phyloP scores from a whole-genome alignment of 2,113 vertebrate genomes.

The Heterotis niloticus region DNA sequence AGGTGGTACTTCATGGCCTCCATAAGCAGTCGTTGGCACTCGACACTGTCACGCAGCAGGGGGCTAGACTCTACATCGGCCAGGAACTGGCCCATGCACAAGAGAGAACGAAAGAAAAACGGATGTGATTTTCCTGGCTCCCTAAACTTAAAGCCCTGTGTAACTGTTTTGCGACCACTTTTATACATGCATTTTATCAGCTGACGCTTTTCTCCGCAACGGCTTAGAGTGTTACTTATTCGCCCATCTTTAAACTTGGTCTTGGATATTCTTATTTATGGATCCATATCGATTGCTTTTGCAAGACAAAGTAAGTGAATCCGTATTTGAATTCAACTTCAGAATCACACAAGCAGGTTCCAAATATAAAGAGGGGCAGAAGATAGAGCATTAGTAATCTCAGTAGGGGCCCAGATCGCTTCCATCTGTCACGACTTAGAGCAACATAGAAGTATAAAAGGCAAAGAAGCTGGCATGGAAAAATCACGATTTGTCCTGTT shows the following conservation, averaged over 20 bases:
- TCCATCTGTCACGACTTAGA: too few species aligned
- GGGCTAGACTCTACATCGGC: constrained; percentile 90
- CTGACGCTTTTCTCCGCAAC: neutral
- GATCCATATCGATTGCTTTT: too few species aligned
- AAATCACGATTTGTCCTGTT: too few species aligned
- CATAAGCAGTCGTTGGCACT: constrained; percentile 95
- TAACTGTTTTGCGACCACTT: neutral
- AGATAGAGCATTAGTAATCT: neutral
- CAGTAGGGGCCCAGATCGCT: neutral
- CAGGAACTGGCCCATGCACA: constrained; percentile 73
- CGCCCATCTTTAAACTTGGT: too few species aligned
- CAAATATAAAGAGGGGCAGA: neutral
- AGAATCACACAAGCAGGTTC: neutral
- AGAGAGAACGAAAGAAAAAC: neutral
- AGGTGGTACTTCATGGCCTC: constrained; percentile 99
- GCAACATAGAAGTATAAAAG: too few species aligned
- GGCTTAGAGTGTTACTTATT: neutral
- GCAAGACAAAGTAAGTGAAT: too few species aligned
- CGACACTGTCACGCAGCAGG: constrained; percentile 87
- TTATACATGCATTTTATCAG: neutral
- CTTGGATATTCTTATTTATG: too few species aligned
- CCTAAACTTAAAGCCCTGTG: neutral
- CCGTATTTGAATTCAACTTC: neutral
- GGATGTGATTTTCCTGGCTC: neutral
- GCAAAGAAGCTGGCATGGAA: too few species aligned